Evolutionary conservation across 2,888 invertebrate species (phyloP).

Genomic region (Crossocerus cetratus): DNA sequence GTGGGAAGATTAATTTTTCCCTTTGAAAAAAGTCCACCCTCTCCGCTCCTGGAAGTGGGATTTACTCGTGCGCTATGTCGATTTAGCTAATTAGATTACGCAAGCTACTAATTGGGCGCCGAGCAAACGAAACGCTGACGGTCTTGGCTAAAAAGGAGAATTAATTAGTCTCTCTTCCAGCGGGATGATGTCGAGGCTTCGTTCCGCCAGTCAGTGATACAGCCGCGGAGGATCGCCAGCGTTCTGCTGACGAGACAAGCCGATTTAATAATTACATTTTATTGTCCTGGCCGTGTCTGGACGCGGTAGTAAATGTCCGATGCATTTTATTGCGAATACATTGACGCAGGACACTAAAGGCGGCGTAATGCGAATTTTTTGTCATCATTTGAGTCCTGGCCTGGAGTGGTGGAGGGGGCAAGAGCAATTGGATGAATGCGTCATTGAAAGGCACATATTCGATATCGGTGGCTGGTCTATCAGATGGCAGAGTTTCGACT

Average conservation of each 20-base stretch:
- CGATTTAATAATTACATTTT: slow-evolving; percentile 26
- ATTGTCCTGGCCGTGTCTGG: slow-evolving; percentile 5
- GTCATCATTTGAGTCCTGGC: no score
- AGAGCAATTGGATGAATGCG: no score
- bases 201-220: no score
- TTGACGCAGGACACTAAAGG: not conserved
- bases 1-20: not conserved
- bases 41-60: not conserved
- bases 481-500: no score
- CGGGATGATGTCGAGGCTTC: no score
- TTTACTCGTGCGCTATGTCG: not conserved
- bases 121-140: slow-evolving; percentile 4
- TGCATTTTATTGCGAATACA: slow-evolving; percentile 1
- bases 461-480: no score
- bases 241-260: not conserved
- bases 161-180: slow-evolving; percentile 6
- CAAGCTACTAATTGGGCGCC: slow-evolving; percentile 12
- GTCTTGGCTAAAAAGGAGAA: slow-evolving; percentile 6
- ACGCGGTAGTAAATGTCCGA: slow-evolving; percentile 2
- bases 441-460: no score
- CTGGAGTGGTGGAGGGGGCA: no score
- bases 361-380: no score
- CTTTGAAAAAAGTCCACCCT: not conserved
- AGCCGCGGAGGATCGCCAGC: no score
- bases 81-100: slow-evolving; percentile 22